Conservation (phyloP, 2,113 vertebrate genomes). For the Pterophyllum scalare region DNA sequence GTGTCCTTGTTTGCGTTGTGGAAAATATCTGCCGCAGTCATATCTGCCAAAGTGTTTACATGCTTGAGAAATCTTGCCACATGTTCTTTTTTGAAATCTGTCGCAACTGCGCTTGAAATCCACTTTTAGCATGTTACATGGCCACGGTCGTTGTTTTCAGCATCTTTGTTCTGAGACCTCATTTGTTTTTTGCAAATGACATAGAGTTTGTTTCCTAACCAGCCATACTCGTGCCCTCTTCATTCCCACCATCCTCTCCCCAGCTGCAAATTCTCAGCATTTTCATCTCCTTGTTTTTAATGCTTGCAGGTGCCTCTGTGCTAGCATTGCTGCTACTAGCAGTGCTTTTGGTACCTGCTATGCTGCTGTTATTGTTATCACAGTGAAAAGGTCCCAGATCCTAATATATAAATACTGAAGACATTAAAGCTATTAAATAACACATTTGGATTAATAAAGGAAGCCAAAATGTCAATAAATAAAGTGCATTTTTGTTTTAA, state of each 20-base stretch:
- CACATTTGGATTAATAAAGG: no score
- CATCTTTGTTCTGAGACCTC: not conserved
- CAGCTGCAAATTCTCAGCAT: not conserved
- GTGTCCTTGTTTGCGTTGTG: no score
- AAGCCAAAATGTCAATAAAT: not conserved
- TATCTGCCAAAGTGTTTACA: not conserved
- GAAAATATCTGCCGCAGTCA: no score
- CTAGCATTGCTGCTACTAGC: not conserved
- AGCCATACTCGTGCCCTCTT: not conserved
- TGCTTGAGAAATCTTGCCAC: not conserved
- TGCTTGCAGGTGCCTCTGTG: not conserved
- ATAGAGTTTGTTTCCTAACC: not conserved
- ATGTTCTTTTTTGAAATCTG: not conserved
- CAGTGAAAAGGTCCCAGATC: no score
- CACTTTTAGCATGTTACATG: not conserved
- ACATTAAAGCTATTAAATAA: no score
- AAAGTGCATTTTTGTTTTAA: not conserved
- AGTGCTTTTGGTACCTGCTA: not conserved
- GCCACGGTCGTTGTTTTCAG: not conserved
- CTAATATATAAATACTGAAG: no score
- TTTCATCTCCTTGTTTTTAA: not conserved
- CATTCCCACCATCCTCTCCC: not conserved
- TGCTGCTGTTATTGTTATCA: not conserved
- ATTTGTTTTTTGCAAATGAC: not conserved
- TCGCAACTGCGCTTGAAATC: not conserved